phyloP scores from a whole-genome alignment of 2,113 vertebrate species.

The Scatophagus argus region DNA sequence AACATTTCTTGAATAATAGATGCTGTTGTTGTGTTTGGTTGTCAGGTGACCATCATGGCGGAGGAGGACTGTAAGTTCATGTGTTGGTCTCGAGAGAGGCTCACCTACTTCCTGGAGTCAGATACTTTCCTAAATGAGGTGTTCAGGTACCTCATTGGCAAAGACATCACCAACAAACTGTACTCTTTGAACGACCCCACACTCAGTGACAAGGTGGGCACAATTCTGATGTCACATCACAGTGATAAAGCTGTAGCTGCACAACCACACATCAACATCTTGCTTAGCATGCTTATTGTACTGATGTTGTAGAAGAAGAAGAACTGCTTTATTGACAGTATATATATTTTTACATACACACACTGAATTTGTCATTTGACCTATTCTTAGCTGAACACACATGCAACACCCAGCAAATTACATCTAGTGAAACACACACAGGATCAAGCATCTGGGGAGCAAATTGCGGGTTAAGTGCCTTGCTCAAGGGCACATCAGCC shows the following conservation, averaged over 20 bases:
- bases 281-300: not conserved
- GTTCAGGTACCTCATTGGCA: conserved; percentile 96
- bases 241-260: not conserved
- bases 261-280: not conserved
- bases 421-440: too few relatives aligned
- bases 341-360: too few relatives aligned
- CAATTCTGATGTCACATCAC: not conserved
- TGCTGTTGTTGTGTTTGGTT: conserved; percentile 21
- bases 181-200: conserved; percentile 98
- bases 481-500: too few relatives aligned
- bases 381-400: too few relatives aligned
- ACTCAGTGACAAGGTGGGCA: conserved; percentile 93
- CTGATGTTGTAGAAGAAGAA: conserved; percentile 3
- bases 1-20: not conserved
- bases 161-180: conserved; percentile 99
- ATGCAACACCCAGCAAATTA: too few relatives aligned
- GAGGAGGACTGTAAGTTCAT: conserved; percentile 96
- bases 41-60: conserved; percentile 93
- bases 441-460: too few relatives aligned
- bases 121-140: conserved; percentile 96
- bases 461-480: too few relatives aligned
- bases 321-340: too few relatives aligned
- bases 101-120: conserved; percentile 96
- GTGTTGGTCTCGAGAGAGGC: conserved; percentile 96
- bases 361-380: too few relatives aligned